Evolutionary conservation across 2,113 vertebrate genomes (phyloP).

Genomic region (Lethenteron camtschaticum): DNA sequence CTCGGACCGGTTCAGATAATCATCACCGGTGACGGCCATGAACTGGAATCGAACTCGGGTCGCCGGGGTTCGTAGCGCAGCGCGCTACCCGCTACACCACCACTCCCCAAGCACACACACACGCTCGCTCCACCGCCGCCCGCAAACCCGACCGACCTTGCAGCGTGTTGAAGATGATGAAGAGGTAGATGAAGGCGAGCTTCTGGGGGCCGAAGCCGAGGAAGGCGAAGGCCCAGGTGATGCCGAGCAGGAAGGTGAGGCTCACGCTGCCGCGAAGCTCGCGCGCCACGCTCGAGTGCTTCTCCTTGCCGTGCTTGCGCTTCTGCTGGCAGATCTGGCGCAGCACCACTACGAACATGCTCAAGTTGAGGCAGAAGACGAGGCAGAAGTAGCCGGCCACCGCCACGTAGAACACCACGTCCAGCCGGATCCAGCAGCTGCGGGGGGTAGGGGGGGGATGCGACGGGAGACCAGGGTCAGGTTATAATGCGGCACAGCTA

Average conservation of each 20-base stretch:
- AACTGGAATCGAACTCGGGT: too few relatives aligned
- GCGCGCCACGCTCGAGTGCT: constrained; percentile 18
- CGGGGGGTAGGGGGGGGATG: constrained; percentile 9
- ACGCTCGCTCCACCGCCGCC: too few relatives aligned
- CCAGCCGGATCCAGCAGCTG: constrained; percentile 56
- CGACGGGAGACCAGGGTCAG: not conserved
- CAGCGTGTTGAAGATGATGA: constrained; percentile 44
- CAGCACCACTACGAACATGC: constrained; percentile 42
- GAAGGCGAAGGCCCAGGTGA: constrained; percentile 50
- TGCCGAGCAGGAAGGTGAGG: constrained; percentile 48
- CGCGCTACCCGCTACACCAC: too few relatives aligned
- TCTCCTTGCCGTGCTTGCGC: constrained; percentile 17
- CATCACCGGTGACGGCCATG: too few relatives aligned
- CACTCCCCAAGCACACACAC: too few relatives aligned
- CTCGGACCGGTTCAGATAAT: too few relatives aligned
- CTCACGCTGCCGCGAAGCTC: constrained; percentile 38
- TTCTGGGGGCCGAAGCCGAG: constrained; percentile 36
- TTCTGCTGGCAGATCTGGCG: constrained; percentile 34
- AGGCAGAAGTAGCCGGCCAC: constrained; percentile 38
- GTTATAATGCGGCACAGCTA: too few relatives aligned
- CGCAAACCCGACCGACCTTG: constrained; percentile 31
- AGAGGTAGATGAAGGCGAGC: constrained; percentile 40
- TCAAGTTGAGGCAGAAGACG: constrained; percentile 35
- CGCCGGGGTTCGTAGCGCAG: too few relatives aligned
- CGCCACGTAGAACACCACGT: constrained; percentile 31